Evolutionary conservation across 2,113 vertebrate species (phyloP).

Genomic region (Anolis sagrei): DNA sequence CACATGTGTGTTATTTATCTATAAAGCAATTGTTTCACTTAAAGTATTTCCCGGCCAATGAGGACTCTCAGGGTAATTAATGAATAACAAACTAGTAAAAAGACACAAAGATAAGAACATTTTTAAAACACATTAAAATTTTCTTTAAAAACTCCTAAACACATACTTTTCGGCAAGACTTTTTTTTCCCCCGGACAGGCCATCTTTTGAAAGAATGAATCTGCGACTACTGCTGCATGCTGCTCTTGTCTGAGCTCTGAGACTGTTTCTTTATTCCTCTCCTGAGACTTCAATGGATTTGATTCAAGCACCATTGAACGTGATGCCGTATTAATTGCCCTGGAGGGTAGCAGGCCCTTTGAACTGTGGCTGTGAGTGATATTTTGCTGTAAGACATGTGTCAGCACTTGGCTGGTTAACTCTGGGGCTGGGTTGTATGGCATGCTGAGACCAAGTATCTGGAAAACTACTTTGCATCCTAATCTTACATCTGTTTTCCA

Average conservation of each 20-base stretch:
- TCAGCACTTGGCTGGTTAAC: constrained; percentile 85
- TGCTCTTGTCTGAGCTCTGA: constrained; percentile 73
- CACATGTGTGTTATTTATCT: neutral
- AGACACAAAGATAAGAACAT: too few species aligned
- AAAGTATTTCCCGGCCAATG: too few species aligned
- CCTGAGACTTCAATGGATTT: constrained; percentile 79
- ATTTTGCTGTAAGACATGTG: constrained; percentile 84
- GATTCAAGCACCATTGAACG: constrained; percentile 84
- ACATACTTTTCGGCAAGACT: constrained; percentile 31
- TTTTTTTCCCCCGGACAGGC: constrained; percentile 53
- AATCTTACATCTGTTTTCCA: constrained; percentile 86
- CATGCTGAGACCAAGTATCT: constrained; percentile 82
- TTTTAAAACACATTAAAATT: too few species aligned
- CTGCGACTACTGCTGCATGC: constrained; percentile 65
- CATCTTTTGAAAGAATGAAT: constrained; percentile 58
- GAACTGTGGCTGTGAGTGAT: constrained; percentile 87
- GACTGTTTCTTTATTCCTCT: constrained; percentile 79
- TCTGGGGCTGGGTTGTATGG: constrained; percentile 73
- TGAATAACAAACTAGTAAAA: too few species aligned
- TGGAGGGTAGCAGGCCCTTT: constrained; percentile 85
- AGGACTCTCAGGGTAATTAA: too few species aligned
- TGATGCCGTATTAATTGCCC: constrained; percentile 87
- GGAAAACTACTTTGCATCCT: constrained; percentile 84
- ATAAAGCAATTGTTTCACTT: too few species aligned
- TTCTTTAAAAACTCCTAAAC: too few species aligned